Evolutionary conservation across 2,888 invertebrate species (phyloP).

Genomic region (Habroteleia sp.): DNA sequence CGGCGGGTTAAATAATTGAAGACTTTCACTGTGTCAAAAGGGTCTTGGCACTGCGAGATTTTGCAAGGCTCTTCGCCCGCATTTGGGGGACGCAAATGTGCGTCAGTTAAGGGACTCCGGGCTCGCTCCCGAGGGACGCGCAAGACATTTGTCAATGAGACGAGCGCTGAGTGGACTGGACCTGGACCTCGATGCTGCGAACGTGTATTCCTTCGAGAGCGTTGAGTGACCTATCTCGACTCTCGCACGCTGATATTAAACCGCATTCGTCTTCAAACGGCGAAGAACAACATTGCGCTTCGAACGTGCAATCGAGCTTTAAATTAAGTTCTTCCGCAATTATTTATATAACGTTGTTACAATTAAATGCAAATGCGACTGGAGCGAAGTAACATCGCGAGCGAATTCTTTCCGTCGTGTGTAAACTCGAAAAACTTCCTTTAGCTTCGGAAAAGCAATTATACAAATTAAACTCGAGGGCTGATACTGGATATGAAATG

Average conservation of each 20-base stretch:
- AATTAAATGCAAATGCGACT: too few species aligned
- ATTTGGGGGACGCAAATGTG: conserved; percentile 60
- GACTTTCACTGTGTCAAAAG: conserved; percentile 70
- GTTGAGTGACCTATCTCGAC: conserved; percentile 67
- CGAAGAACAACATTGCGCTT: conserved; percentile 61
- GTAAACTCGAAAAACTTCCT: too few species aligned
- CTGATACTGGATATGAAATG: conserved; percentile 31
- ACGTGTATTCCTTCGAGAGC: conserved; percentile 75
- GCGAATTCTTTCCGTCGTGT: too few species aligned
- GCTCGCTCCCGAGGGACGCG: conserved; percentile 66
- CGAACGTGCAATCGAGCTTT: conserved; percentile 30
- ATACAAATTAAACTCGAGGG: conserved; percentile 20
- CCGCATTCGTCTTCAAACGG: conserved; percentile 77
- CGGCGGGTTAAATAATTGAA: conserved; percentile 71
- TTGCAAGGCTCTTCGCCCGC: conserved; percentile 57
- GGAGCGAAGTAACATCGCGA: too few species aligned
- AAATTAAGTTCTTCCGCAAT: conserved; percentile 27
- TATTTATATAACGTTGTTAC: not conserved
- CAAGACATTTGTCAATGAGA: conserved; percentile 80
- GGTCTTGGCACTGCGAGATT: conserved; percentile 66
- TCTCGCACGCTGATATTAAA: conserved; percentile 76
- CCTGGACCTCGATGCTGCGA: conserved; percentile 61
- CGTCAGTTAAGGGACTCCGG: conserved; percentile 66
- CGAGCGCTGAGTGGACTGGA: conserved; percentile 76
- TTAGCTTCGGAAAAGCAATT: too few species aligned